phyloP scores from a whole-genome alignment of 2,113 vertebrate genomes.

The Podocnemis expansa region DNA sequence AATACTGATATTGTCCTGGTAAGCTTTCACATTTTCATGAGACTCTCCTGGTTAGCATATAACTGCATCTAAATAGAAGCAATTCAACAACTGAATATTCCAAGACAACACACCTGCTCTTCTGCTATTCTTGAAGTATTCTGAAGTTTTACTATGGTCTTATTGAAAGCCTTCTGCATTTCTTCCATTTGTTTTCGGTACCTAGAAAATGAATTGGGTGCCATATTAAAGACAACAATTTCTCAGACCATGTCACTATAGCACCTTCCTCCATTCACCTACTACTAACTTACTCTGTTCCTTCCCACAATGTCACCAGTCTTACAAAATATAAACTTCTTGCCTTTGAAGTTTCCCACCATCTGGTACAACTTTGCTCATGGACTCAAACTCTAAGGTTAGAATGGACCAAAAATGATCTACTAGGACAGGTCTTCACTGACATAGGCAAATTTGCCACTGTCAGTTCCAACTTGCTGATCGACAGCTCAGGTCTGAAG shows the following conservation, averaged over 20 bases:
- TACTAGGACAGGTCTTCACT: too few species aligned
- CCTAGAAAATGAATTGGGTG: slow-evolving; percentile 69
- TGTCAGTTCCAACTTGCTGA: too few species aligned
- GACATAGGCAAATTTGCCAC: too few species aligned
- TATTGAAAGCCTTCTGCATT: slow-evolving; percentile 99
- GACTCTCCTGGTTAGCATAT: neutral
- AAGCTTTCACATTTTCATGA: neutral
- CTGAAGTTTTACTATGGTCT: slow-evolving; percentile 98
- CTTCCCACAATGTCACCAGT: neutral
- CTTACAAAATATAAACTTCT: neutral
- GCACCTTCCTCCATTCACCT: neutral
- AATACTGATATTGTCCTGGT: neutral
- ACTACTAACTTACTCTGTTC: neutral
- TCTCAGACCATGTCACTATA: neutral
- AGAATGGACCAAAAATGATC: too few species aligned
- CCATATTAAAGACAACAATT: neutral
- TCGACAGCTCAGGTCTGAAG: too few species aligned
- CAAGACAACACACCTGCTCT: slow-evolving; percentile 86
- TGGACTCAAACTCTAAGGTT: too few species aligned
- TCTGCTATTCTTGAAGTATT: slow-evolving; percentile 97
- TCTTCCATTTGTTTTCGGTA: slow-evolving; percentile 99
- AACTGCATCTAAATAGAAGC: neutral
- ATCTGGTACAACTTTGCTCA: neutral
- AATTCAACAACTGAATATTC: neutral
- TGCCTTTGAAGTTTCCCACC: neutral